Evolutionary conservation across 2,888 invertebrate genomes (phyloP).

Genomic region (Lycia hirtaria): DNA sequence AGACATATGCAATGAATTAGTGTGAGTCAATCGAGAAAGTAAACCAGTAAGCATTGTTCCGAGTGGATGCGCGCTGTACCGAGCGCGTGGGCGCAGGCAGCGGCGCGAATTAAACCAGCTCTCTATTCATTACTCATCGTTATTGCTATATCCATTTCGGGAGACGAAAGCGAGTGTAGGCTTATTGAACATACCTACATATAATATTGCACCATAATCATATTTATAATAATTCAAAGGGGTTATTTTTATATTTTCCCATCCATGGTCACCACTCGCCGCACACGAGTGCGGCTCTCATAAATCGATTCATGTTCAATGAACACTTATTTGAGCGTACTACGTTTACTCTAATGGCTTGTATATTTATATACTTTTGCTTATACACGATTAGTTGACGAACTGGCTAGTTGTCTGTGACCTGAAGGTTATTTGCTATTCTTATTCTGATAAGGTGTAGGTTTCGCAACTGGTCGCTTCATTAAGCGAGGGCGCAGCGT

Average conservation of each 20-base stretch:
- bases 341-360: constrained; percentile 49
- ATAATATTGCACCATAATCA: constrained; percentile 57
- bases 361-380: constrained; percentile 33
- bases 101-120: constrained; percentile 83
- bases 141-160: constrained; percentile 81
- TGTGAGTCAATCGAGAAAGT: constrained; percentile 85
- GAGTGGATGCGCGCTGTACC: constrained; percentile 80
- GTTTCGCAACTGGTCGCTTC: background rate
- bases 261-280: constrained; percentile 54
- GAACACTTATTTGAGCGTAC: constrained; percentile 68
- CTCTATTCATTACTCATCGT: constrained; percentile 85
- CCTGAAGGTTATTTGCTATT: background rate
- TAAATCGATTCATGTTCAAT: constrained; percentile 66
- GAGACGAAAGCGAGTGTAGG: constrained; percentile 82
- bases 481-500: background rate
- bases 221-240: constrained; percentile 60
- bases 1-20: constrained; percentile 79
- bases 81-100: constrained; percentile 70
- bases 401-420: constrained; percentile 11
- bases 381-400: constrained; percentile 22
- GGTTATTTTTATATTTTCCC: constrained; percentile 61
- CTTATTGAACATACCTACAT: constrained; percentile 57
- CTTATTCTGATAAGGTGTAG: background rate
- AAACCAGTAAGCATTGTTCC: constrained; percentile 84
- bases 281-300: constrained; percentile 65